A percentile compares a stretch with the other conserved stretches of the same genome.
Conservation (phyloP, 2,113 vertebrate species). For the Apistogramma diplotaenia region DNA sequence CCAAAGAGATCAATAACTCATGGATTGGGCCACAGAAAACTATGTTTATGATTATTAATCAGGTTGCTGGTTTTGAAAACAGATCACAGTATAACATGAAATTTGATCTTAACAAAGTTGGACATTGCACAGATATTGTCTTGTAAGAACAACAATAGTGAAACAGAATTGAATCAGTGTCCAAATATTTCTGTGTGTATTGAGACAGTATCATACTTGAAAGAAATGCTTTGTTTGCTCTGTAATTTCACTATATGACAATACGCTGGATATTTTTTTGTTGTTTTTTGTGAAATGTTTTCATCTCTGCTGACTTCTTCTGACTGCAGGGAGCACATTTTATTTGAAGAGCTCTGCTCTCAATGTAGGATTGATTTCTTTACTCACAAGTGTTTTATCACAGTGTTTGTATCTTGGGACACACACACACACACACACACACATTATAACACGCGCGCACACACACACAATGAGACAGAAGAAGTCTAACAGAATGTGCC, state of each 20-base stretch:
- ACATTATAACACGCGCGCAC: background rate
- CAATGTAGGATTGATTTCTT: background rate
- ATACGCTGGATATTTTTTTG: background rate
- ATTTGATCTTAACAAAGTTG: background rate
- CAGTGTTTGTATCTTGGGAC: background rate
- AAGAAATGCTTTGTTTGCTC: background rate
- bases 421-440: background rate
- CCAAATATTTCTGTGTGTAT: background rate
- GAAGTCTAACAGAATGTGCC: background rate
- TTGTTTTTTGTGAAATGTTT: background rate
- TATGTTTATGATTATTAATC: background rate
- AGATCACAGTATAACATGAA: background rate
- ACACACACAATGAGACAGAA: background rate
- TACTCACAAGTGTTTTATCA: constrained; percentile 4
- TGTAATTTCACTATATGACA: background rate
- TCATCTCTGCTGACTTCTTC: background rate
- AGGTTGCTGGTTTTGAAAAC: background rate
- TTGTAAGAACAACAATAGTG: background rate
- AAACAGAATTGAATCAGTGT: background rate
- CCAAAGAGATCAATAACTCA: background rate
- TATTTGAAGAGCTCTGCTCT: background rate
- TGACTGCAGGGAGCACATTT: background rate
- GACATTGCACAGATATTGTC: background rate
- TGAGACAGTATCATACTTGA: background rate
- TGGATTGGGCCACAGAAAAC: background rate